Conservation (phyloP, 2,113 vertebrate species). For the Lophotis ruficrista region DNA sequence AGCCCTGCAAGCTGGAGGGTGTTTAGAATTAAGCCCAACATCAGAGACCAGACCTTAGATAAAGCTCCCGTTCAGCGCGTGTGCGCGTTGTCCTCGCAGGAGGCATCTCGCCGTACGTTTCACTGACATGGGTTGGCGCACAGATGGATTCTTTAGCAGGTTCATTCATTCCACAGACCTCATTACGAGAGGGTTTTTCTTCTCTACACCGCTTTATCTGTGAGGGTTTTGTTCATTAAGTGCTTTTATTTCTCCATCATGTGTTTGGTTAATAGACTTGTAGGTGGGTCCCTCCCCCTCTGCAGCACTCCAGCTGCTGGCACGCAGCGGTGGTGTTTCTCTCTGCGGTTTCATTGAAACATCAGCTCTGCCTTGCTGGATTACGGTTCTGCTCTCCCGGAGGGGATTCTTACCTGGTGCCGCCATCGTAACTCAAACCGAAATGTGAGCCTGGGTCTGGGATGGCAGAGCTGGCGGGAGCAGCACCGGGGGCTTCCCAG, state of each 20-base stretch:
- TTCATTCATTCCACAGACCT: background rate
- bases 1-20: background rate
- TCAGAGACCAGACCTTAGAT: background rate
- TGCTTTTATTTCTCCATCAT: background rate
- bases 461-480: background rate
- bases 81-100: fast-evolving
- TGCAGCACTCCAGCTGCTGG: background rate
- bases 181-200: background rate
- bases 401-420: background rate
- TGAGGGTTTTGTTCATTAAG: background rate
- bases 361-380: background rate
- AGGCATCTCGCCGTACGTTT: fast-evolving
- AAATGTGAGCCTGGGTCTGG: background rate
- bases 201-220: background rate
- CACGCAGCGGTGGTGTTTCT: background rate
- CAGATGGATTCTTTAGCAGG: background rate
- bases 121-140: background rate
- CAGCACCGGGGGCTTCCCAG: background rate
- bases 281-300: background rate
- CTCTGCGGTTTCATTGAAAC: background rate
- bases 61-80: background rate
- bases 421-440: background rate
- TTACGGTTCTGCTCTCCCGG: background rate
- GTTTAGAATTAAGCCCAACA: background rate
- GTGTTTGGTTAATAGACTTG: background rate